A percentile compares a stretch with the other conserved stretches of the same genome.
These are phyloP conservation scores for Cathartes aura DNA, from an alignment of 2,113 vertebrate genomes.

Conservation along the genomic window DNA sequence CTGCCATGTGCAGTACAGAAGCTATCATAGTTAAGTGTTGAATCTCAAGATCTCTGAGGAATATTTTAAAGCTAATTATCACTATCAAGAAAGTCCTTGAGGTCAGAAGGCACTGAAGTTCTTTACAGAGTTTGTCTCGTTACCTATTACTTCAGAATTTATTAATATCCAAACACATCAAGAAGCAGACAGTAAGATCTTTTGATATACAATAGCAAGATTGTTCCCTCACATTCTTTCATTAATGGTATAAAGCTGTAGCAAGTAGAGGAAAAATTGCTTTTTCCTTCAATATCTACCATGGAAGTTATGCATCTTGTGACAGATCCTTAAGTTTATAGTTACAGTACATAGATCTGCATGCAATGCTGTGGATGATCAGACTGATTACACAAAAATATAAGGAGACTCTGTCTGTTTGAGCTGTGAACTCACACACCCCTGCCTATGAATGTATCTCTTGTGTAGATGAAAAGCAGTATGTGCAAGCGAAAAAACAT, in stretches of 20 bases:
- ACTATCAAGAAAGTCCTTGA: conserved; percentile 45
- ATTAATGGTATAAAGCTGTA: background rate
- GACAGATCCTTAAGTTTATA: background rate
- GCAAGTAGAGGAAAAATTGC: background rate
- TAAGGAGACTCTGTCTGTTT: background rate
- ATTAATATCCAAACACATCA: conserved; percentile 44
- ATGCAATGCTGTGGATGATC: background rate
- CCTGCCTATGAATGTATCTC: background rate
- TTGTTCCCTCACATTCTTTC: background rate
- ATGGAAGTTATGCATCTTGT: background rate
- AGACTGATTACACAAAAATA: background rate
- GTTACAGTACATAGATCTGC: background rate
- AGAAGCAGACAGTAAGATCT: background rate
- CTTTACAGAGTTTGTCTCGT: conserved; percentile 25
- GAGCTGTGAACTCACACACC: background rate
- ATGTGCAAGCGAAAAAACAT: background rate
- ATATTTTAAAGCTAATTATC: conserved; percentile 74
- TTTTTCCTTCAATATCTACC: background rate
- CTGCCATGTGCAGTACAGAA: conserved; percentile 40
- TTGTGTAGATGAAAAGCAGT: background rate
- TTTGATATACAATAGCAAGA: background rate
- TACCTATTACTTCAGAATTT: conserved; percentile 58
- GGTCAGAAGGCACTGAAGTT: conserved; percentile 44
- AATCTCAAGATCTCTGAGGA: conserved; percentile 33
- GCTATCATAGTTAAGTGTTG: background rate